These are phyloP conservation scores for Chrysemys picta DNA, from an alignment of 2,113 vertebrate genomes.

Conservation along the genomic window DNA sequence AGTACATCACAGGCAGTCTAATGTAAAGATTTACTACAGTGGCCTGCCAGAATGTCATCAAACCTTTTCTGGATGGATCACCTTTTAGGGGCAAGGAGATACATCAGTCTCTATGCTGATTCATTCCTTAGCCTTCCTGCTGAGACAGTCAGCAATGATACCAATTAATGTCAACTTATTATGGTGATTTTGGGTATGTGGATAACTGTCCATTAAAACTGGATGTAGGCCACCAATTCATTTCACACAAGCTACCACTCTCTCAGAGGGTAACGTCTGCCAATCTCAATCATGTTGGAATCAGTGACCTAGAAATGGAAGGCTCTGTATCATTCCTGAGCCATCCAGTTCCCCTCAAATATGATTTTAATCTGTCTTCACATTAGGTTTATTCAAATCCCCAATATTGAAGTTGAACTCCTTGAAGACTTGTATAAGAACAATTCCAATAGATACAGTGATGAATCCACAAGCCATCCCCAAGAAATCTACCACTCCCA, in stretches of 20 bases:
- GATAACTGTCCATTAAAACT: conserved; percentile 64
- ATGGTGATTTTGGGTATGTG: conserved; percentile 32
- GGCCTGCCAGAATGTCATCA: neutral
- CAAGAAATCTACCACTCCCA: conserved; percentile 87
- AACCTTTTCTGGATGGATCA: conserved; percentile 14
- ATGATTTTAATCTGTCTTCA: conserved; percentile 80
- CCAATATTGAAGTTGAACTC: conserved; percentile 87
- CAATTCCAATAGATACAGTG: conserved; percentile 90
- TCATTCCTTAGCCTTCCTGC: conserved; percentile 43
- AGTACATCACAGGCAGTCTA: conserved; percentile 14
- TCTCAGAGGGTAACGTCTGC: neutral
- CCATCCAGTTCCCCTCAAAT: conserved; percentile 55
- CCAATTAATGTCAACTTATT: conserved; percentile 37
- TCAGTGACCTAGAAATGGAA: conserved; percentile 68
- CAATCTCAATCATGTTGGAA: conserved; percentile 20
- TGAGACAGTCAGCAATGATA: neutral
- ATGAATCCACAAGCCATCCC: conserved; percentile 91
- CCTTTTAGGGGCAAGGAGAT: conserved; percentile 40
- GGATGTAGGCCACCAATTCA: conserved; percentile 49
- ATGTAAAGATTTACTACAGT: neutral
- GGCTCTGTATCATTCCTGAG: conserved; percentile 47
- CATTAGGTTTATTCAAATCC: conserved; percentile 82
- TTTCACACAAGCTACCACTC: conserved; percentile 49
- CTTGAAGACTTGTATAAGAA: conserved; percentile 92
- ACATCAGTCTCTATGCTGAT: conserved; percentile 56